These are phyloP conservation scores for Caenorhabditis tropicalis DNA, from an alignment of 1,140 invertebrate genomes.

Conservation along the genomic window DNA sequence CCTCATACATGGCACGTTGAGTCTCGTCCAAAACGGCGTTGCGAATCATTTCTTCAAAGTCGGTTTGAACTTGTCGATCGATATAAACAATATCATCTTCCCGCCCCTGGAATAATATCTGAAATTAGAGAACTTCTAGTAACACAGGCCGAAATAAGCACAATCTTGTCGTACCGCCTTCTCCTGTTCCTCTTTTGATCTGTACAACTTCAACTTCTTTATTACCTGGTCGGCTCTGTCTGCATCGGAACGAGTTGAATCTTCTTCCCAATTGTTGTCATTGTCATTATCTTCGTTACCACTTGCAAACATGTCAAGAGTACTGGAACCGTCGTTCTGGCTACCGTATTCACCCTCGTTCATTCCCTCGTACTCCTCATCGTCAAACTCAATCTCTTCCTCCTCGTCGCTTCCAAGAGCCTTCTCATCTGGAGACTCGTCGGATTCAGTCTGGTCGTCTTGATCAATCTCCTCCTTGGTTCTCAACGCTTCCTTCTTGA, in stretches of 20 bases:
- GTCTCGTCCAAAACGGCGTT: not conserved
- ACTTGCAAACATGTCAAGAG: not conserved
- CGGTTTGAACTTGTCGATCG: slow-evolving; percentile 4
- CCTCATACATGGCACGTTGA: not conserved
- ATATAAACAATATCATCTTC: not conserved
- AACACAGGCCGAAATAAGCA: not conserved
- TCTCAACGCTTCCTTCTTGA: not conserved
- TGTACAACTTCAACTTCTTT: not conserved
- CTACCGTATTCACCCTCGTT: slow-evolving; percentile 16
- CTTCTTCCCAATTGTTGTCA: not conserved
- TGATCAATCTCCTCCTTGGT: not conserved
- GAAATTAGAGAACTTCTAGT: not conserved
- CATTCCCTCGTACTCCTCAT: slow-evolving; percentile 21
- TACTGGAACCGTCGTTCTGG: not conserved
- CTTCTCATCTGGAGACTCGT: slow-evolving; percentile 21
- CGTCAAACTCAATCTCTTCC: not conserved
- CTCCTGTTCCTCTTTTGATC: not conserved
- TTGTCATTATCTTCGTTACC: not conserved
- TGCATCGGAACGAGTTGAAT: not conserved
- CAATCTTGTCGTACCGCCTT: not conserved
- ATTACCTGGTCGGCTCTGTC: not conserved
- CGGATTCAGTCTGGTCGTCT: slow-evolving; percentile 5
- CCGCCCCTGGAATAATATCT: not conserved
- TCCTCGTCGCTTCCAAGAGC: not conserved
- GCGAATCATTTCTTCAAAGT: not conserved